Evolutionary conservation across 2,888 invertebrate genomes (phyloP), one percentile per base, ranked within the genome.

Genomic region (Perdita meconis): DNA sequence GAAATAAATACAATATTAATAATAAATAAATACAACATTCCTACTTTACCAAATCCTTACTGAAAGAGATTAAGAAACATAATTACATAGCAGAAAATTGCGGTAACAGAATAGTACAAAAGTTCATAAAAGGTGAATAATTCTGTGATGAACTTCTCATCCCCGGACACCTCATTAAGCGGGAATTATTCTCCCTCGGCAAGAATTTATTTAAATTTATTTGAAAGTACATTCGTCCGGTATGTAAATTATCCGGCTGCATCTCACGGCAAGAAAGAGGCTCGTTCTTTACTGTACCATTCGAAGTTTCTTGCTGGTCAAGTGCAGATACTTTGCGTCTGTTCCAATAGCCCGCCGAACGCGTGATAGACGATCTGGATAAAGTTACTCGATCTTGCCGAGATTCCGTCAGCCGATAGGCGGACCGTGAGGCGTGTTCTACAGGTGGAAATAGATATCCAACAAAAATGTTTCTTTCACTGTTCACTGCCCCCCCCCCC

Each of bases 401-500:
- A 50, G 72, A 81, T 81, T 68, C 65, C 50, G 38, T 42, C 40
- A 24, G 24, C 60, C 50, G 66, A 74, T 53, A 67, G 70, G 71
- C 65, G 66, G 36, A 19, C 59, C 19, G 70, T 26, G 69, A 50
- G 55, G 76, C 64, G 59, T 72, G 76, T 74, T 69, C 79, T 65
- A 75, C 83, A 83, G 77, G 74, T 78, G 64, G 78, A 70, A 81
- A 82, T 67, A 79, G 75, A 75, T 79, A 73, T 75, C 68, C 53
- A 13, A 26, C 30, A 47, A 66, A 65, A 70, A 69, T 66, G 65
- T 73, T 64, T 55, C 22, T 19, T 26, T 36, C 40, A 19, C 67
- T 64, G 50, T 73, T 40, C 64, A 38, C 26, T 53, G 47, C 65
- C 72, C 24, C 13, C 19, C 8, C 6, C 26, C 65, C 72, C 24